phyloP scores from a whole-genome alignment of 2,888 invertebrate species.

The Amphipyra berbera region DNA sequence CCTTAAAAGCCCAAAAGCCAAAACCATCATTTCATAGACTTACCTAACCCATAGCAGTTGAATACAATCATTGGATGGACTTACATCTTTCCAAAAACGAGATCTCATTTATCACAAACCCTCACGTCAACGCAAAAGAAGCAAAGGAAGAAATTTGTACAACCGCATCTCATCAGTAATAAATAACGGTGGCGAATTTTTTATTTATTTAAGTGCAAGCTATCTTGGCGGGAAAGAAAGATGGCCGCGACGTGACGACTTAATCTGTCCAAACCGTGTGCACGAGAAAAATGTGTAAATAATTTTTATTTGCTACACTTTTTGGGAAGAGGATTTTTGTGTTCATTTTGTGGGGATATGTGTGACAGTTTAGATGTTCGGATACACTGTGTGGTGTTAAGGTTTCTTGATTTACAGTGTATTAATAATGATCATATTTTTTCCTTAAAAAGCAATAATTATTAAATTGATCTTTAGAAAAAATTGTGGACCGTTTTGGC shows the following conservation, averaged over 20 bases:
- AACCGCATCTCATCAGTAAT: constrained; percentile 52
- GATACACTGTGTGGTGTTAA: not conserved
- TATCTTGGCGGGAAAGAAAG: constrained; percentile 71
- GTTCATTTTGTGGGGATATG: constrained; percentile 9
- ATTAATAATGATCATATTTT: no score
- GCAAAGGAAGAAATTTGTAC: constrained; percentile 30
- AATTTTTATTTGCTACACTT: constrained; percentile 64
- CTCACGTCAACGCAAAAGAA: constrained; percentile 6
- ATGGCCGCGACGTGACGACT: constrained; percentile 78
- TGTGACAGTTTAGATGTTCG: constrained; percentile 7
- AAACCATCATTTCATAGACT: no score
- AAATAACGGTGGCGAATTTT: constrained; percentile 61
- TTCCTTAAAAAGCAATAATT: no score
- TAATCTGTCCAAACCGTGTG: constrained; percentile 73
- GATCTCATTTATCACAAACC: constrained; percentile 33
- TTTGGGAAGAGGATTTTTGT: constrained; percentile 20
- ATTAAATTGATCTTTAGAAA: no score
- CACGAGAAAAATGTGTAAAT: constrained; percentile 72
- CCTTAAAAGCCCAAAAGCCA: no score
- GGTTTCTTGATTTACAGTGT: no score
- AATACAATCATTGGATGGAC: no score
- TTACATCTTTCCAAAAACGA: not conserved
- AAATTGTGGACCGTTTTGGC: no score
- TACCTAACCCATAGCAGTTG: no score
- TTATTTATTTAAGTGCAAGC: constrained; percentile 71